Percentiles rank a stretch among this genome's conserved stretches.
phyloP scores from a whole-genome alignment of 1,140 invertebrate species.

The Orchestia grillus region DNA sequence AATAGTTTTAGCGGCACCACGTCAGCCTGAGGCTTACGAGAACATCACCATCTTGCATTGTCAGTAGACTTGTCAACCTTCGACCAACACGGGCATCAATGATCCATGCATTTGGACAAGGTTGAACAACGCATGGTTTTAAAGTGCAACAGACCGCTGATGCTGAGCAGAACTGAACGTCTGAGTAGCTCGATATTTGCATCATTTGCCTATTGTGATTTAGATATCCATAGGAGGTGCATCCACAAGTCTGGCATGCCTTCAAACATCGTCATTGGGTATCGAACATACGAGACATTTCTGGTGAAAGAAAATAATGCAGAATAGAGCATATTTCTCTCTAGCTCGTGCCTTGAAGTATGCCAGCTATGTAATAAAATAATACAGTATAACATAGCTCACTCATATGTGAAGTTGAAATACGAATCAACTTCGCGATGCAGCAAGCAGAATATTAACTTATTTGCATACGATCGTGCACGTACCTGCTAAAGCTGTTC shows the following conservation, averaged over 20 bases:
- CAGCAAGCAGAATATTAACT: neutral
- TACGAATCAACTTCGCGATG: neutral
- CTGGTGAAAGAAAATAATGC: neutral
- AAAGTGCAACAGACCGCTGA: neutral
- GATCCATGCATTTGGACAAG: neutral
- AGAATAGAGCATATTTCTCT: neutral
- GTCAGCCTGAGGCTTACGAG: too few relatives aligned
- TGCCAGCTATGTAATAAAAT: neutral
- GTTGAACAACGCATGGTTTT: neutral
- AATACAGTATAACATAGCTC: neutral
- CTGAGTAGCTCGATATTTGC: neutral
- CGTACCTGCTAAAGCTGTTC: neutral
- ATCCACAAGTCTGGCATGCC: neutral
- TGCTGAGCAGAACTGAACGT: neutral
- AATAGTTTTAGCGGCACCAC: too few relatives aligned
- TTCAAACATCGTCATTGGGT: neutral
- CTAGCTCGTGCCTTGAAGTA: neutral
- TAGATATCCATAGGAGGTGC: neutral
- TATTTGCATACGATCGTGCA: neutral
- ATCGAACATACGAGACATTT: neutral
- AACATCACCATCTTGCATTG: too few relatives aligned
- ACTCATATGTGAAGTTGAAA: neutral
- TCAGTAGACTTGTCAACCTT: neutral
- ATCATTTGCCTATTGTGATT: neutral
- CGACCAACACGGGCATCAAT: neutral